Conservation (phyloP, 2,888 invertebrate genomes). For the Omphaloscelis lunosa region DNA sequence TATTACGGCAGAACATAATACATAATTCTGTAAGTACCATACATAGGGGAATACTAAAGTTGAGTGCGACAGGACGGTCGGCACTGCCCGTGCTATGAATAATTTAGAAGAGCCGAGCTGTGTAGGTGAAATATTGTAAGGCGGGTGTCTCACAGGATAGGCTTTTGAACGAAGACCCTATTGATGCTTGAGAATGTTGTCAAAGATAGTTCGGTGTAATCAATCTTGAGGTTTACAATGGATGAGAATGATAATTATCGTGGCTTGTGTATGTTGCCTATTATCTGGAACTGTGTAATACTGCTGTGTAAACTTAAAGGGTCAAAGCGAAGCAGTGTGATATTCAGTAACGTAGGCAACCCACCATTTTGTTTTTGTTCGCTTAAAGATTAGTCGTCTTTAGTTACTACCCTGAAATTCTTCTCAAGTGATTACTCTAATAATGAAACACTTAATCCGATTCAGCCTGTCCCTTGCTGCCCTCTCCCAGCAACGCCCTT, state of each 20-base stretch:
- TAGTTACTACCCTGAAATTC: no score
- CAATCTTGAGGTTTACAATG: constrained; percentile 28
- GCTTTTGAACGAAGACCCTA: constrained; percentile 37
- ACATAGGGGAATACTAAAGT: constrained; percentile 78
- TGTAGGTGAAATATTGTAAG: constrained; percentile 67
- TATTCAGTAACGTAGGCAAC: neutral
- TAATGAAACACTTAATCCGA: no score
- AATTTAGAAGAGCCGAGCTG: constrained; percentile 71
- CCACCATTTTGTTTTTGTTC: neutral
- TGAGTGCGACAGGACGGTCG: constrained; percentile 74
- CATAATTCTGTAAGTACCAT: constrained; percentile 81
- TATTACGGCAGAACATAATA: constrained; percentile 70
- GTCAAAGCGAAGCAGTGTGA: neutral
- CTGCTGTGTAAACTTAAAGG: neutral
- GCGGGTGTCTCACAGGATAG: constrained; percentile 37
- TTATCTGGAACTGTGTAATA: neutral
- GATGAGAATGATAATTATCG: neutral
- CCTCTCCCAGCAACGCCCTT: no score
- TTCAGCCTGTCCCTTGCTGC: no score
- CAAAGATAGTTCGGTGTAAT: constrained; percentile 28
- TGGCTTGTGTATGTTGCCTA: neutral
- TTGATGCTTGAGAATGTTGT: constrained; percentile 34
- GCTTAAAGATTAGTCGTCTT: no score
- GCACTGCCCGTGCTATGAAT: constrained; percentile 72
- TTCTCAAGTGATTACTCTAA: no score